Conservation (phyloP, 2,888 invertebrate species). For the Yponomeuta sedellus region DNA sequence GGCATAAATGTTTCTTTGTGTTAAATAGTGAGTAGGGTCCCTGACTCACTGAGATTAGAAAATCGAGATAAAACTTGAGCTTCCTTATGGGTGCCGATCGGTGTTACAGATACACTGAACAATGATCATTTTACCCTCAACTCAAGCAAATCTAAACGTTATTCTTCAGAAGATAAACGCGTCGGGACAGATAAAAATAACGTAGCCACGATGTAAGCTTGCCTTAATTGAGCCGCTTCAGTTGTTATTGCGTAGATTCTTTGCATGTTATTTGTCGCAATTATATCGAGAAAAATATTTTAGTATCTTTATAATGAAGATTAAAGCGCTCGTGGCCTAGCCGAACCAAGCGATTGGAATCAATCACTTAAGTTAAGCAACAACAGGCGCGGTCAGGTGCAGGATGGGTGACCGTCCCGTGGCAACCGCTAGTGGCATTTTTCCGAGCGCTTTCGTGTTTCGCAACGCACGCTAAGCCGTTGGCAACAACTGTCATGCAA, state of each 20-base stretch:
- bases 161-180: not conserved
- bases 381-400: too few species aligned
- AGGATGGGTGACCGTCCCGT: too few species aligned
- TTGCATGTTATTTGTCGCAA: not conserved
- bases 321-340: too few species aligned
- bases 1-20: too few species aligned
- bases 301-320: too few species aligned
- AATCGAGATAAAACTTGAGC: conserved; percentile 52
- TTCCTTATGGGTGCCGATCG: conserved; percentile 62
- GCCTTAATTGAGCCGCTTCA: conserved; percentile 48
- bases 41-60: conserved; percentile 63
- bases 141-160: not conserved
- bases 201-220: conserved; percentile 18
- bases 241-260: conserved; percentile 22
- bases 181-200: not conserved
- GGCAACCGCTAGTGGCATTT: too few species aligned
- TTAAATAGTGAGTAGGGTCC: not conserved
- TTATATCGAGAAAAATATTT: not conserved
- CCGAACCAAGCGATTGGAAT: too few species aligned
- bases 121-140: not conserved
- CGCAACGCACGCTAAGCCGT: too few species aligned
- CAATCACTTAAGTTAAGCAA: too few species aligned
- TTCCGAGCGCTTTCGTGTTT: too few species aligned
- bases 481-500: too few species aligned
- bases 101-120: conserved; percentile 40